Evolutionary conservation across 2,797 vertebrate species (phyloP).

Genomic region (Argya squamiceps): DNA sequence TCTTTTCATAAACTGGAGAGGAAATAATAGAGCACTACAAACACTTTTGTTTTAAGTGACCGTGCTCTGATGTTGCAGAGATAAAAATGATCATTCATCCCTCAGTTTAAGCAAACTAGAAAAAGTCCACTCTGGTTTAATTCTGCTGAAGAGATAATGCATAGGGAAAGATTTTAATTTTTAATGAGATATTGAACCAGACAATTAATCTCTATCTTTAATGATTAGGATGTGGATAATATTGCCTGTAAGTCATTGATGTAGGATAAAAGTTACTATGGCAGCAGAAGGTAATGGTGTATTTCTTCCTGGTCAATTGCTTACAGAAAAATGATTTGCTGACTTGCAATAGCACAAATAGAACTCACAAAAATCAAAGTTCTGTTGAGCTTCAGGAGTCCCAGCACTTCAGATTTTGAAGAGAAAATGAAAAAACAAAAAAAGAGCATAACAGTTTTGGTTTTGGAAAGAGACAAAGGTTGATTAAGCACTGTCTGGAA

Average conservation of each 20-base stretch:
- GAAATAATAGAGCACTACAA: not conserved
- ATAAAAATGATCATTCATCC: not conserved
- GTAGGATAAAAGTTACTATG: not conserved
- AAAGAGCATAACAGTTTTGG: not conserved
- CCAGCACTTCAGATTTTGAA: not conserved
- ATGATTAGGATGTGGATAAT: not conserved
- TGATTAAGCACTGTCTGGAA: not conserved
- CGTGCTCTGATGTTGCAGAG: not conserved
- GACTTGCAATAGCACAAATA: not conserved
- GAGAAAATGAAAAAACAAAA: not conserved
- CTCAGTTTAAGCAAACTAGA: not conserved
- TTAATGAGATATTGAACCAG: not conserved
- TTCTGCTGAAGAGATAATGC: not conserved
- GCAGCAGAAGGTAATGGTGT: not conserved
- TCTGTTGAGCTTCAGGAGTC: not conserved
- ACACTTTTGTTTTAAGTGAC: not conserved
- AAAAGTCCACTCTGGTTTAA: not conserved
- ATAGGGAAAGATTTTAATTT: not conserved
- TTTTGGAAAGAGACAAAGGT: constrained; percentile 24
- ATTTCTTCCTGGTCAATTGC: not conserved
- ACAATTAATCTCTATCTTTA: constrained; percentile 16
- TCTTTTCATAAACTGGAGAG: not conserved
- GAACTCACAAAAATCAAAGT: not conserved
- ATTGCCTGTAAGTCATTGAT: not conserved
- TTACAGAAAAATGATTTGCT: not conserved